phyloP scores from a whole-genome alignment of 1,140 invertebrate genomes.

The Drosophila biarmipes region DNA sequence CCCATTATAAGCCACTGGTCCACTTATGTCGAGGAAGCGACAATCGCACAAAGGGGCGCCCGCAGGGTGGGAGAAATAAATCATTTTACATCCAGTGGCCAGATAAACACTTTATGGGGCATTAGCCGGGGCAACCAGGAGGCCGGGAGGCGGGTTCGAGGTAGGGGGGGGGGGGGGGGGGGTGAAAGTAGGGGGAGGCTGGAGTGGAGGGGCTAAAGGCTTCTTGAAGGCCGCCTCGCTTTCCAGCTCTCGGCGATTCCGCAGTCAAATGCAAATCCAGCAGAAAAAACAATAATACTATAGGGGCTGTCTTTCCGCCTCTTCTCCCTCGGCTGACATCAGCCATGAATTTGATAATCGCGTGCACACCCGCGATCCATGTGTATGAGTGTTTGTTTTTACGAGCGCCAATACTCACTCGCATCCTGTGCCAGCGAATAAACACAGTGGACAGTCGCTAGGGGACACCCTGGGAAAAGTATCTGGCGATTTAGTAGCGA shows the following conservation, averaged over 20 bases:
- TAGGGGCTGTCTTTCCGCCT: slow-evolving; percentile 12
- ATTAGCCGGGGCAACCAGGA: slow-evolving; percentile 29
- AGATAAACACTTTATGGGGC: slow-evolving; percentile 68
- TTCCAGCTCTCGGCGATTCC: neutral
- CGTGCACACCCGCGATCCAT: slow-evolving; percentile 44
- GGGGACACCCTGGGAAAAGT: neutral
- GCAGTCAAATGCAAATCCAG: slow-evolving; percentile 27
- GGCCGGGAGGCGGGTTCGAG: neutral
- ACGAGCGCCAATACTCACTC: slow-evolving; percentile 28
- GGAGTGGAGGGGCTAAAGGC: neutral
- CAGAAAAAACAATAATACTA: slow-evolving; percentile 8
- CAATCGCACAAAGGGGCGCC: slow-evolving; percentile 41
- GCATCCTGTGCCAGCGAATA: slow-evolving; percentile 35
- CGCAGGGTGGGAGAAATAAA: slow-evolving; percentile 42
- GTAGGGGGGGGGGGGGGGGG: too few relatives aligned
- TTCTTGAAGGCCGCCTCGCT: neutral
- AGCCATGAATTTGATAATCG: slow-evolving; percentile 78
- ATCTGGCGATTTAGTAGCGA: too few relatives aligned
- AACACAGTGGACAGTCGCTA: slow-evolving; percentile 13
- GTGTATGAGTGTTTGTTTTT: slow-evolving; percentile 20
- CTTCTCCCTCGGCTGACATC: slow-evolving; percentile 55
- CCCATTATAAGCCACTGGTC: slow-evolving; percentile 31
- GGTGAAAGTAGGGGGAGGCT: too few relatives aligned
- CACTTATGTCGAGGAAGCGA: slow-evolving; percentile 53
- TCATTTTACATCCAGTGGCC: slow-evolving; percentile 37